Conservation (phyloP, 1,140 invertebrate genomes). For the Drosophila kepulauana region DNA sequence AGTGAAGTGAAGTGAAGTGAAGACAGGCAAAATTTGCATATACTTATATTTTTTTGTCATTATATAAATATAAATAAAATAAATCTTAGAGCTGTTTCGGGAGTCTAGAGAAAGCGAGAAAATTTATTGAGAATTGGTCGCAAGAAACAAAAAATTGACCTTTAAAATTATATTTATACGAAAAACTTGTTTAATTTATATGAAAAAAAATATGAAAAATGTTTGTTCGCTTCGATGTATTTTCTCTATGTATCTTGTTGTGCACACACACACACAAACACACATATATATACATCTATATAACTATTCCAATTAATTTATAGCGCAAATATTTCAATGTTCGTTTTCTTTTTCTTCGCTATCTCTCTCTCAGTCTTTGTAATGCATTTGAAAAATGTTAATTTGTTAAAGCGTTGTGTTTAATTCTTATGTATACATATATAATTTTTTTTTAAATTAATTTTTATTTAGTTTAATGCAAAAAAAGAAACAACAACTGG, state of each 20-base stretch:
- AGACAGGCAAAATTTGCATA: conserved; percentile 26
- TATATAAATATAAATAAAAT: conserved; percentile 22
- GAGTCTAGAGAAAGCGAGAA: not conserved
- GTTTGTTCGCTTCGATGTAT: conserved; percentile 19
- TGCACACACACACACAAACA: not conserved
- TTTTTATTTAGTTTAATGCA: conserved; percentile 52
- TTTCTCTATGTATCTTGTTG: conserved; percentile 17
- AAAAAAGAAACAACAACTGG: conserved; percentile 61
- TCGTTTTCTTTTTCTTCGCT: conserved; percentile 4
- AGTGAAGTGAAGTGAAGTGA: too few species aligned
- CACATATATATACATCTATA: conserved; percentile 19
- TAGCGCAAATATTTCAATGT: conserved; percentile 48
- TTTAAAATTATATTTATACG: conserved; percentile 26
- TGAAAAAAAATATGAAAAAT: conserved; percentile 1
- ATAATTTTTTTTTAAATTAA: conserved; percentile 32
- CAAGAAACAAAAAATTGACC: conserved; percentile 2
- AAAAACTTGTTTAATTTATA: conserved; percentile 28
- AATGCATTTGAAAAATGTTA: conserved; percentile 50
- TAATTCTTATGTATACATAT: conserved; percentile 14
- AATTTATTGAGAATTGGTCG: conserved; percentile 7
- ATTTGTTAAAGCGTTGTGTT: conserved; percentile 41
- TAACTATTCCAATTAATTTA: conserved; percentile 48
- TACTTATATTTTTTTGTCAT: conserved; percentile 34
- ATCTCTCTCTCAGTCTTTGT: conserved; percentile 22
- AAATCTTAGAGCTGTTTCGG: conserved; percentile 8